Base-by-base conservation (phyloP, 2,113 vertebrate genomes). In the Oxygymnocypris stewartii region DNA sequence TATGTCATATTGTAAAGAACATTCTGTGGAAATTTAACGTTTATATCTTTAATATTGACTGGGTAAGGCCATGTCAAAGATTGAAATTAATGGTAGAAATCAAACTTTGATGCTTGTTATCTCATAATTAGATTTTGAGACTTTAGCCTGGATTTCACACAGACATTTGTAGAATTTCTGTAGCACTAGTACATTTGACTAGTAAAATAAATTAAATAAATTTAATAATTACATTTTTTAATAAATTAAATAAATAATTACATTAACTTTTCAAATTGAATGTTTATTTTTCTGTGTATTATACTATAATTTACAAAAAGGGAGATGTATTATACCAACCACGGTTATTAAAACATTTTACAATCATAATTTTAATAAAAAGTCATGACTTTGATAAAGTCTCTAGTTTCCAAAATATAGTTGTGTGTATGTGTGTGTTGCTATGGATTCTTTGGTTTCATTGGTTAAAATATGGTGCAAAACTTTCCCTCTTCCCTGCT, bases 361-460 rank as follows among this genome's bases (percentile, higher is more conserved):
- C 14, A 67, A 67, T 67, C 11, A 67, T 67, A 4, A 31, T 67
- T 67, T 67, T 67, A 65, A 65, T 13, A 13, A 67, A 25, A 37
- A 18, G 31, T 71, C 31, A 13, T 20, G 54, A 67, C 14, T 71
- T 71, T 37, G 20, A 35, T 71, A 37, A 71, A 71, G 67, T 8
- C 14, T 20, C 14, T 37, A 31, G 31, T 42, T 42, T 73, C 37
- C 9, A n/a, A 10, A 44, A 67, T 31, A 20, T 7, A 35, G 76
- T 57, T 9, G 4, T 80, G 8, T 54, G 47, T 40, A n/a, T 25
- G 42, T 61, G 20, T 54, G 76, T 25, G 49, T 86, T 82, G 79
- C 40, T 25, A 82, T 82, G 79, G 81, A 73, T 40, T 59, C 18
- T 65, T 63, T 63, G 78, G 20, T 67, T 82, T 67, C 63, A 82